Percentiles rank a stretch among this genome's conserved stretches.
Conservation (phyloP, 2,797 vertebrate species). For the Menidia menidia region DNA sequence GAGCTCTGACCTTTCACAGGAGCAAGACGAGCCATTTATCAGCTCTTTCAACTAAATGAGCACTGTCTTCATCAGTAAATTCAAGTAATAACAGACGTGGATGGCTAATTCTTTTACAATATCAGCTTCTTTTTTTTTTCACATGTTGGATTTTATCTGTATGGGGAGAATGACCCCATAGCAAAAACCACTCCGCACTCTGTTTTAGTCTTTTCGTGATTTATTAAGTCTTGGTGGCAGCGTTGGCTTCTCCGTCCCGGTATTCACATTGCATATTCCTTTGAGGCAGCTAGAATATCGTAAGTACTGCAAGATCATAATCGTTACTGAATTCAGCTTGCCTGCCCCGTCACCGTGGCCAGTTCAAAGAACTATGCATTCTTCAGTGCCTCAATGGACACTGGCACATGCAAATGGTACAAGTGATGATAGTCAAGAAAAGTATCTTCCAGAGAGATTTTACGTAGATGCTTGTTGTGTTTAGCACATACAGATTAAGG, state of each 20-base stretch:
- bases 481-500: not conserved
- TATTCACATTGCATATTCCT: no score
- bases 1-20: conserved; percentile 71
- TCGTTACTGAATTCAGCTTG: no score
- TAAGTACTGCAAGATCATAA: no score
- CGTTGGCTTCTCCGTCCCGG: no score
- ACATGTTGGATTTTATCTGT: not conserved
- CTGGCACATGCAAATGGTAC: not conserved
- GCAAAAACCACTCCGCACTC: no score
- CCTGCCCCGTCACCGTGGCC: not conserved
- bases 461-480: not conserved
- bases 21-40: conserved; percentile 64
- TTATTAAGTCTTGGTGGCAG: no score
- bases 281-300: no score
- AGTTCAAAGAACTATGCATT: not conserved
- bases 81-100: conserved; percentile 13
- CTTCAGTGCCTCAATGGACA: not conserved
- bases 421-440: not conserved
- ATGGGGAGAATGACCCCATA: not conserved
- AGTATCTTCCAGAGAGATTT: not conserved
- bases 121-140: conserved; percentile 15
- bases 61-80: conserved; percentile 45
- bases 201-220: not conserved
- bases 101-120: conserved; percentile 3
- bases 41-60: conserved; percentile 40